Evolutionary conservation across 2,888 invertebrate genomes (phyloP), one percentile per base, ranked within the genome.

Genomic region (Bruchidius siliquastri): DNA sequence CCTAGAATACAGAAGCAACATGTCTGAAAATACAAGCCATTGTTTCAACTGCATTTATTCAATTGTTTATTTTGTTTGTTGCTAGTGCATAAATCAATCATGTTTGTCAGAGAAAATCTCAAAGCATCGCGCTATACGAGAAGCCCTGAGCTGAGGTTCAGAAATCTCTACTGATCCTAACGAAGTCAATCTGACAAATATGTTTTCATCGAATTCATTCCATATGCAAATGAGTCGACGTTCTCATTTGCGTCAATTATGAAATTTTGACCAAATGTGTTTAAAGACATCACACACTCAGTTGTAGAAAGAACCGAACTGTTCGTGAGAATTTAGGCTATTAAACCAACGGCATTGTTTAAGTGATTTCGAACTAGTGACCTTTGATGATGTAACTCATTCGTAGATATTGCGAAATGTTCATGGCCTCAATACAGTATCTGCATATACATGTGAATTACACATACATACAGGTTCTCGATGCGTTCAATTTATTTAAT

Each of bases 351-450:
- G 10, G 49, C 49, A 49, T 49, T 49, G 49, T 76, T 49, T 49
- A 49, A 49, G 49, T 49, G 49, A 49, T 49, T 49, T 49, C 49
- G 74, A 72, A 74, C 75, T 73, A 75, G 70, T 77, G 77, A 77
- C 77, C 77, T 77, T 77, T 77, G 72, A 68, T 74, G 71, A 69
- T 74, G 77, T 72, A 77, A 75, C 68, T 70, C 67, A 71, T 20
- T 22, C 69, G 69, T 26, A 69, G 49, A 13, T 49, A 49, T 49
- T 49, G 49, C 49, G 49, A 49, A 49, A 49, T 13, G 49, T 49
- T 49, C 49, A 49, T 49, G 49, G 49, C 49, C 49, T 49, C 49
- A 49, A 49, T 49, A 49, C 49, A 49, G 49, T 49, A 49, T 13
- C 49, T 49, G 49, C 49, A 49, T 49, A 49, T 49, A 49, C 49